Conservation (phyloP, 2,797 vertebrate species). For the Hemitrygon akajei region DNA sequence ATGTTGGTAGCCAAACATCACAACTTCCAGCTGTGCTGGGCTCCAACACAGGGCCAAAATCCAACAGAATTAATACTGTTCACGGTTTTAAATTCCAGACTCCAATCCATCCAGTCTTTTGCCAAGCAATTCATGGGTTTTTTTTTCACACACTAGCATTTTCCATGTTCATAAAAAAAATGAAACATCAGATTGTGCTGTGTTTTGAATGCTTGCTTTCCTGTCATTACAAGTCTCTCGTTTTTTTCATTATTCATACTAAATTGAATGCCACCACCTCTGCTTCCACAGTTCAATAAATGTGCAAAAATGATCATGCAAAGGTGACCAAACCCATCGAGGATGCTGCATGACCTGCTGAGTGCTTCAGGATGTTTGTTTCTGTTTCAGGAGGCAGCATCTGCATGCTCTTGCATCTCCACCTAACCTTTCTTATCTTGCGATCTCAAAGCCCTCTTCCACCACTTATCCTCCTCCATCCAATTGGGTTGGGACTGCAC, state of each 20-base stretch:
- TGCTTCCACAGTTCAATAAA: neutral
- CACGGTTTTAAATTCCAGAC: neutral
- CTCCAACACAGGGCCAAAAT: neutral
- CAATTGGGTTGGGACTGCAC: too few relatives aligned
- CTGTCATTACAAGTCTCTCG: neutral
- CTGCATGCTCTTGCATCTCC: too few relatives aligned
- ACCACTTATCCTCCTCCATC: too few relatives aligned
- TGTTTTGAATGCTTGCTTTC: neutral
- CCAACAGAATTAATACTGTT: neutral
- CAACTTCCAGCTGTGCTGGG: neutral
- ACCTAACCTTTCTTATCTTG: too few relatives aligned
- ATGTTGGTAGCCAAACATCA: neutral
- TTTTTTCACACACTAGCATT: neutral
- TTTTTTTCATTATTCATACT: neutral
- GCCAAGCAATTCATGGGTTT: neutral
- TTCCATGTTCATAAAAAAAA: neutral
- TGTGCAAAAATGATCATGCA: neutral
- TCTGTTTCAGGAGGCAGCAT: too few relatives aligned
- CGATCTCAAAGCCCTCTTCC: too few relatives aligned
- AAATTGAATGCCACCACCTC: neutral
- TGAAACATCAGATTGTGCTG: neutral
- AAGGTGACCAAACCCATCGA: too few relatives aligned
- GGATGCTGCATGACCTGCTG: too few relatives aligned
- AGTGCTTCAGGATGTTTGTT: too few relatives aligned
- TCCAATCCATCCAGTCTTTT: neutral